Percentiles rank a stretch among this genome's conserved stretches.
Evolutionary conservation across 2,797 vertebrate genomes (phyloP).

Genomic region (Knipowitschia caucasica): DNA sequence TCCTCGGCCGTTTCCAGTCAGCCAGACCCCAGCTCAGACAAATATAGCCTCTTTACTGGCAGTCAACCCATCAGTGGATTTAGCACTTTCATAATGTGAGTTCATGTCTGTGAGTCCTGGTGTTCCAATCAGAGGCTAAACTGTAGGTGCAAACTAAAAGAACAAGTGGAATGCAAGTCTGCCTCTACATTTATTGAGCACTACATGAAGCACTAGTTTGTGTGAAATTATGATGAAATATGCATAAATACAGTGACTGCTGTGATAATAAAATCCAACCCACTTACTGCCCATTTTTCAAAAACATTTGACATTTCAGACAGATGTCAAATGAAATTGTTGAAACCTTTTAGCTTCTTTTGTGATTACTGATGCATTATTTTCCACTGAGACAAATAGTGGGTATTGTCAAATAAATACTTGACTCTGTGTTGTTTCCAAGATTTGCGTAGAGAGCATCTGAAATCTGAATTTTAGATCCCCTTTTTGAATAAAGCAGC

Average conservation of each 20-base stretch:
- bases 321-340: slow-evolving; percentile 31
- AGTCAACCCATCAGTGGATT: slow-evolving; percentile 71
- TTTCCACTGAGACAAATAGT: slow-evolving; percentile 20
- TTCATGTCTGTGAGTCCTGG: slow-evolving; percentile 20
- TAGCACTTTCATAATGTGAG: slow-evolving; percentile 37
- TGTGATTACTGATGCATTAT: slow-evolving; percentile 31
- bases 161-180: no score
- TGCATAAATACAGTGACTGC: no score
- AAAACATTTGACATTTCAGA: slow-evolving; percentile 1
- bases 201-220: no score
- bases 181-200: no score
- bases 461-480: slow-evolving; percentile 3
- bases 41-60: slow-evolving; percentile 78
- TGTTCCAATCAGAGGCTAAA: slow-evolving; percentile 19
- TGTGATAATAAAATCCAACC: no score
- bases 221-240: no score
- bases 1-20: slow-evolving; percentile 75
- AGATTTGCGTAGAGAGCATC: neutral
- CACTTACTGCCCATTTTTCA: neutral
- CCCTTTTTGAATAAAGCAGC: slow-evolving; percentile 7
- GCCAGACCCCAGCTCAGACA: slow-evolving; percentile 66
- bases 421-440: neutral
- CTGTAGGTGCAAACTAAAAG: no score
- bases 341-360: slow-evolving; percentile 27
- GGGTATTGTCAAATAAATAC: slow-evolving; percentile 3